A percentile compares a stretch with the other conserved stretches of the same genome.
These are phyloP conservation scores for Nephrotoma appendiculata DNA, from an alignment of 2,888 invertebrate genomes.

Conservation along the genomic window DNA sequence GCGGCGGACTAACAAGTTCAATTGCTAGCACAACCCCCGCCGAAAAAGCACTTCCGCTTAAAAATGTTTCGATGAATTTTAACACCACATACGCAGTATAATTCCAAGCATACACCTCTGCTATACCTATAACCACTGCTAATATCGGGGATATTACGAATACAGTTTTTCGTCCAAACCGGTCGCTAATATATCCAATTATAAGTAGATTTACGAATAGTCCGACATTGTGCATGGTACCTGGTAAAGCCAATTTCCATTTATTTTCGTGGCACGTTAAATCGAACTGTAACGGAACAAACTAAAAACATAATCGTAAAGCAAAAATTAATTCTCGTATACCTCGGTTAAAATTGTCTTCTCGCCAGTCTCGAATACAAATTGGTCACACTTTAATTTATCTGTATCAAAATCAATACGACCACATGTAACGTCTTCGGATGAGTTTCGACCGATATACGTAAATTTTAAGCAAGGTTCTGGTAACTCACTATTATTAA, in stretches of 20 bases:
- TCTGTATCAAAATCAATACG: not conserved
- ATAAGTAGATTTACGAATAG: not conserved
- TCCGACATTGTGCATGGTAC: not conserved
- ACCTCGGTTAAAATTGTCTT: not conserved
- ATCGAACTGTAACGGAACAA: not conserved
- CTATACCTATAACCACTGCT: not conserved
- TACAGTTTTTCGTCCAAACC: not conserved
- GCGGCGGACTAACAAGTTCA: not conserved
- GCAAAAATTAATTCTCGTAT: not conserved
- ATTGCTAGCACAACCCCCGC: not conserved
- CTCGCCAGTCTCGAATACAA: not conserved
- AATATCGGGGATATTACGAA: not conserved
- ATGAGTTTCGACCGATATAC: not conserved
- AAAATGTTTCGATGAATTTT: not conserved
- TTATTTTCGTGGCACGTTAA: not conserved
- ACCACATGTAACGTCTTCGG: not conserved
- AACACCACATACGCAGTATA: not conserved
- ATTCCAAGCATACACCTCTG: not conserved
- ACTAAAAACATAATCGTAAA: too few relatives aligned
- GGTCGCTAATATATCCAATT: not conserved
- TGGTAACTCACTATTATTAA: not conserved
- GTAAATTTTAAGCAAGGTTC: not conserved
- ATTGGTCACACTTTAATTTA: not conserved
- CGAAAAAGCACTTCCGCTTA: not conserved
- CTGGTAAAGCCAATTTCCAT: not conserved